phyloP scores from a whole-genome alignment of 2,888 invertebrate species.

The Anthoptus insignis region DNA sequence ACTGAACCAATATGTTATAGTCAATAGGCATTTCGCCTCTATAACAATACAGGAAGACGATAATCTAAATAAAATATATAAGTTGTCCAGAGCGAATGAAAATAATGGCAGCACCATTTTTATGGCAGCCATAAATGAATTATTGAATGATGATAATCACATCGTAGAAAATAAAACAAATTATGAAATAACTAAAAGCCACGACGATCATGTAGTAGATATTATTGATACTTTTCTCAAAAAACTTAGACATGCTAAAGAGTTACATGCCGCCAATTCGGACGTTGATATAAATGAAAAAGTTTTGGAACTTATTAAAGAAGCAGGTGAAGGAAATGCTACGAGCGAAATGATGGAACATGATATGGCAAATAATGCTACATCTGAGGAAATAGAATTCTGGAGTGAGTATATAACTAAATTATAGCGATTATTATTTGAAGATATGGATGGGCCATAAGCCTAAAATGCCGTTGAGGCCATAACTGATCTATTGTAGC shows the following conservation, averaged over 20 bases:
- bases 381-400: slow-evolving; percentile 58
- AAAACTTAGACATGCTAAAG: slow-evolving; percentile 19
- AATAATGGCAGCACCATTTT: slow-evolving; percentile 56
- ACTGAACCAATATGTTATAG: slow-evolving; percentile 57
- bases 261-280: slow-evolving; percentile 17
- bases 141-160: slow-evolving; percentile 58
- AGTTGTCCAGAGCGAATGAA: slow-evolving; percentile 55
- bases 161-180: slow-evolving; percentile 42
- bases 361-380: slow-evolving; percentile 38
- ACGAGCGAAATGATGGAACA: neutral
- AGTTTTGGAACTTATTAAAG: slow-evolving; percentile 32
- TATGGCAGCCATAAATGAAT: slow-evolving; percentile 61
- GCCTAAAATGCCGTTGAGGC: too few species aligned
- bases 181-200: slow-evolving; percentile 4
- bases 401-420: slow-evolving; percentile 64
- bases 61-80: slow-evolving; percentile 58
- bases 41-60: slow-evolving; percentile 60
- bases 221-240: slow-evolving; percentile 26
- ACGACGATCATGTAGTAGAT: slow-evolving; percentile 19
- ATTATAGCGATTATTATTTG: too few species aligned
- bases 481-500: too few species aligned
- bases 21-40: slow-evolving; percentile 64
- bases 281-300: slow-evolving; percentile 27
- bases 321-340: neutral
- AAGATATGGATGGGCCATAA: too few species aligned